These are phyloP conservation scores for Cyclopterus lumpus DNA, from an alignment of 2,797 vertebrate genomes.

Conservation along the genomic window DNA sequence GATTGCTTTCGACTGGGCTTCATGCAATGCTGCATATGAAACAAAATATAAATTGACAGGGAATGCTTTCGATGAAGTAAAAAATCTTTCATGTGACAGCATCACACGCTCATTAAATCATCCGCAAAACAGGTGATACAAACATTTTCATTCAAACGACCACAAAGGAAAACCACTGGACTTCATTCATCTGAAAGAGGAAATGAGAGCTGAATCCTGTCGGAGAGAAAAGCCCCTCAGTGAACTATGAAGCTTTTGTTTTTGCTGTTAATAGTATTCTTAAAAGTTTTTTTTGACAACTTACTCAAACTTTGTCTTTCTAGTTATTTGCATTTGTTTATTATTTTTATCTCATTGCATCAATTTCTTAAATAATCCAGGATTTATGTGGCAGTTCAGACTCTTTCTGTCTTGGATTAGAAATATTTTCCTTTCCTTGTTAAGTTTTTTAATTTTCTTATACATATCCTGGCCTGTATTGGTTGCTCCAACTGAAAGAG, in stretches of 20 bases:
- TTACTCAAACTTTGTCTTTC: constrained; percentile 33
- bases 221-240: constrained; percentile 25
- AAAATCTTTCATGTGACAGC: constrained; percentile 78
- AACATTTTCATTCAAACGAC: constrained; percentile 70
- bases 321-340: constrained; percentile 22
- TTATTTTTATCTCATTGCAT: constrained; percentile 12
- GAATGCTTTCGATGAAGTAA: constrained; percentile 55
- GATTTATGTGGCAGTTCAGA: neutral
- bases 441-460: constrained; percentile 16
- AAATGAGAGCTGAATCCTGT: constrained; percentile 38
- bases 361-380: neutral
- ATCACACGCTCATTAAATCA: constrained; percentile 76
- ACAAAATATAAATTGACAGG: constrained; percentile 75
- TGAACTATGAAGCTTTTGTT: constrained; percentile 48
- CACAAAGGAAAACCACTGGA: constrained; percentile 51
- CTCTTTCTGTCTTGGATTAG: neutral
- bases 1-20: constrained; percentile 68
- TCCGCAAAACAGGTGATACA: constrained; percentile 67
- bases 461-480: neutral
- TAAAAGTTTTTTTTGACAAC: constrained; percentile 22
- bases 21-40: constrained; percentile 67
- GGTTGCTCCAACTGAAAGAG: constrained; percentile 63
- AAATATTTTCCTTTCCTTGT: constrained; percentile 15
- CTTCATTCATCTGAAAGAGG: constrained; percentile 60
- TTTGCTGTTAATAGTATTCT: constrained; percentile 19